Evolutionary conservation across 2,113 vertebrate genomes (phyloP).

Genomic region (Entelurus aequoreus): DNA sequence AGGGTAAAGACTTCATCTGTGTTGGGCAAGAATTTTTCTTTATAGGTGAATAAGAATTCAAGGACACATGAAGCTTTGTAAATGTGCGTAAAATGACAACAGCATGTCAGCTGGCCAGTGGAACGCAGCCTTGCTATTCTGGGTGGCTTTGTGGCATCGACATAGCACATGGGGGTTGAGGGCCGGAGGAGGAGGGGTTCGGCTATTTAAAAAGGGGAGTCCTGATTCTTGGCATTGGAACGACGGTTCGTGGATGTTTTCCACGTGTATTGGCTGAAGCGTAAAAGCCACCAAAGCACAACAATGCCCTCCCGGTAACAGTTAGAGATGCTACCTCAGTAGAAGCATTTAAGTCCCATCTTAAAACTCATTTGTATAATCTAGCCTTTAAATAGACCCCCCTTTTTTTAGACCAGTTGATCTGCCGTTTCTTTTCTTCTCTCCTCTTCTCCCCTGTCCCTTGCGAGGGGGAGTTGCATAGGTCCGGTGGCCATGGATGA

Average conservation of each 20-base stretch:
- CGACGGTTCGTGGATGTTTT: conserved; percentile 10
- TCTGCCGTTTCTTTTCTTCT: no score
- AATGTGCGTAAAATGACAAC: conserved; percentile 16
- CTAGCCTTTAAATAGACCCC: no score
- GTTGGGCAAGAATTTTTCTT: not conserved
- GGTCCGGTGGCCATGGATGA: no score
- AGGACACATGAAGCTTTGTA: conserved; percentile 4
- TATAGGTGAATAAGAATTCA: not conserved
- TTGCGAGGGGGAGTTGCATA: no score
- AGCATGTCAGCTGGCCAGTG: conserved; percentile 33
- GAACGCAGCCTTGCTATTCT: conserved; percentile 54
- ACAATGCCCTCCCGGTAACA: conserved; percentile 11
- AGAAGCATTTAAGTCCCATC: no score
- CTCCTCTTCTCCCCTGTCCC: no score
- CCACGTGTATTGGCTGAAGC: conserved; percentile 24
- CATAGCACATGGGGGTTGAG: conserved; percentile 29
- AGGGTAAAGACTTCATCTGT: conserved; percentile 19
- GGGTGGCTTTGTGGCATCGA: conserved; percentile 31
- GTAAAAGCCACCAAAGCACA: conserved; percentile 25
- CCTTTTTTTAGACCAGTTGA: no score
- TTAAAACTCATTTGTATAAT: no score
- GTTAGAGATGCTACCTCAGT: no score
- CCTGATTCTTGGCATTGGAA: conserved; percentile 38
- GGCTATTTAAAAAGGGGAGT: conserved; percentile 54
- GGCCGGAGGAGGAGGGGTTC: conserved; percentile 12